These are phyloP conservation scores for Channa argus DNA, from an alignment of 2,113 vertebrate species.

Conservation along the genomic window DNA sequence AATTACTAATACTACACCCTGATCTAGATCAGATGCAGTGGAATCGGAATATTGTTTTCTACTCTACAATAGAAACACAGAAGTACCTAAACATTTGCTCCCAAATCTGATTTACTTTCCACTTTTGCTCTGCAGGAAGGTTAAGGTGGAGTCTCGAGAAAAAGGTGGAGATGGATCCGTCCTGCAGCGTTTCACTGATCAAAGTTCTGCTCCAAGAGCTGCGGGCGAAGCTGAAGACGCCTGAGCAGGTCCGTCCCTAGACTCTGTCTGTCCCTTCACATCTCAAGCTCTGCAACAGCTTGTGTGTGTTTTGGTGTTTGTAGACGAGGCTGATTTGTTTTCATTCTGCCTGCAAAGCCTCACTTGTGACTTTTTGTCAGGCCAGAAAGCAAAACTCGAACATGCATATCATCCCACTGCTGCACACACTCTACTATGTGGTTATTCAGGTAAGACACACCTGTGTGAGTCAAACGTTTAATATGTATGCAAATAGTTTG, in stretches of 20 bases:
- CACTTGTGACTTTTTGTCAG: constrained; percentile 60
- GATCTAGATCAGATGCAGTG: too few relatives aligned
- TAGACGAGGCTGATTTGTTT: too few relatives aligned
- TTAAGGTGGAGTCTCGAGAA: constrained; percentile 90
- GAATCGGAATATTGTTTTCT: too few relatives aligned
- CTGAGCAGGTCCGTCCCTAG: too few relatives aligned
- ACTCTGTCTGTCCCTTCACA: too few relatives aligned
- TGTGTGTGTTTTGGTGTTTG: not conserved
- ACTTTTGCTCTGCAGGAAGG: constrained; percentile 79
- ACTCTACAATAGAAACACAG: too few relatives aligned
- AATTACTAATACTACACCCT: too few relatives aligned
- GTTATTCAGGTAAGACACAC: constrained; percentile 86
- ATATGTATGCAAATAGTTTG: not conserved
- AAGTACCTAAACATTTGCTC: too few relatives aligned
- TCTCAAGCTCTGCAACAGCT: not conserved
- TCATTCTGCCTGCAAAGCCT: too few relatives aligned
- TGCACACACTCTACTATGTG: constrained; percentile 88
- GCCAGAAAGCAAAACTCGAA: constrained; percentile 74
- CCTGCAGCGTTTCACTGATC: constrained; percentile 77
- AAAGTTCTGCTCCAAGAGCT: constrained; percentile 87
- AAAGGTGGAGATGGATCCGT: constrained; percentile 84
- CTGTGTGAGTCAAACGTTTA: not conserved
- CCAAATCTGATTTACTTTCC: too few relatives aligned
- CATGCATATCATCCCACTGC: constrained; percentile 85
- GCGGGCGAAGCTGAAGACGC: constrained; percentile 79